A percentile compares a stretch with the other conserved stretches of the same genome.
Evolutionary conservation across 1,140 invertebrate species (phyloP).

Genomic region (Drosophila leontia): DNA sequence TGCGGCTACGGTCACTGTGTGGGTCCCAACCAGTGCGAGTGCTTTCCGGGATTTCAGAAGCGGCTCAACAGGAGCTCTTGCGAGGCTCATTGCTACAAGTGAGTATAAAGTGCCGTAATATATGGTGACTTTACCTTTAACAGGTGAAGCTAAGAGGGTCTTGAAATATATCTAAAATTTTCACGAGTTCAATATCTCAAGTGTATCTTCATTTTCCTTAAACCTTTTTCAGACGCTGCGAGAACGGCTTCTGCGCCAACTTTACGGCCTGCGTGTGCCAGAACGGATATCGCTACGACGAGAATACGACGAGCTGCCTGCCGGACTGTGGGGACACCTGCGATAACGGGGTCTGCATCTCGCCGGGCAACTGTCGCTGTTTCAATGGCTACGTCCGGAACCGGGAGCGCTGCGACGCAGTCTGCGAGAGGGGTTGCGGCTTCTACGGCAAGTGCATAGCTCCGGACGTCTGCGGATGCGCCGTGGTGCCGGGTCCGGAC

Average conservation of each 20-base stretch:
- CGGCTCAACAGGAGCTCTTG: conserved; percentile 65
- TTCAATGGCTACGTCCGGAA: conserved; percentile 86
- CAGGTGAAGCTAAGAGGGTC: background rate
- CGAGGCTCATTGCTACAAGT: conserved; percentile 70
- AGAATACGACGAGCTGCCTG: conserved; percentile 72
- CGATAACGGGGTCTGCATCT: conserved; percentile 86
- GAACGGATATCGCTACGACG: conserved; percentile 86
- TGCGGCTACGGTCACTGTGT: conserved; percentile 87
- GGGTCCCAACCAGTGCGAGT: conserved; percentile 87
- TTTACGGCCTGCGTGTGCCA: conserved; percentile 87
- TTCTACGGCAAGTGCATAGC: conserved; percentile 80
- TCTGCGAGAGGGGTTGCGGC: conserved; percentile 75
- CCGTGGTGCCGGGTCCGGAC: conserved; percentile 61
- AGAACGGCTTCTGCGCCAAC: conserved; percentile 87
- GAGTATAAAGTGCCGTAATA: conserved; percentile 17
- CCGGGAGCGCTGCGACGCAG: conserved; percentile 67
- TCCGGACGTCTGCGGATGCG: conserved; percentile 76
- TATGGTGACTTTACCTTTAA: background rate
- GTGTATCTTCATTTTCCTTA: background rate
- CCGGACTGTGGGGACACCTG: conserved; percentile 80
- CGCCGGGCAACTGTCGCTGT: conserved; percentile 87
- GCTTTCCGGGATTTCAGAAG: conserved; percentile 85
- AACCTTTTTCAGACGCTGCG: conserved; percentile 80
- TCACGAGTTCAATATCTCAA: background rate
- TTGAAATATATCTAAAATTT: background rate